Conservation (phyloP, 1,140 invertebrate genomes). For the Heliconius hermathena region DNA sequence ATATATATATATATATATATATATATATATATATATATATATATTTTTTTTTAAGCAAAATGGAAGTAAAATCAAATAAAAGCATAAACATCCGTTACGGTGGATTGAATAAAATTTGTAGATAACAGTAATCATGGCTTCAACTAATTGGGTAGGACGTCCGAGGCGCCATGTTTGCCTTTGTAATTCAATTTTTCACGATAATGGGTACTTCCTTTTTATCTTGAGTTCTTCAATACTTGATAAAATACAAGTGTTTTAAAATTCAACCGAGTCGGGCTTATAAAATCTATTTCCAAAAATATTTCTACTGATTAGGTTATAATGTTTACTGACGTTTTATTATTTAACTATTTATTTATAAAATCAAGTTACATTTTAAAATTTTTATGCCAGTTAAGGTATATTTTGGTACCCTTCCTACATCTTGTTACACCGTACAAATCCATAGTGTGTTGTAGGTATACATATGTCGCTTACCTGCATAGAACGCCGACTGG, state of each 20-base stretch:
- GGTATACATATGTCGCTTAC: slow-evolving; percentile 57
- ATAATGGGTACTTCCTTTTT: slow-evolving; percentile 34
- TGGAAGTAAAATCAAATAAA: neutral
- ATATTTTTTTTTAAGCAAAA: neutral
- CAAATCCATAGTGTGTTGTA: neutral
- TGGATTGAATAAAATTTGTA: neutral
- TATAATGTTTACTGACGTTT: neutral
- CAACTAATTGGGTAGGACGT: slow-evolving; percentile 29
- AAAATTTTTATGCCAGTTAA: neutral
- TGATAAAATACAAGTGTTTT: slow-evolving; percentile 4
- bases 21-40: too few species aligned
- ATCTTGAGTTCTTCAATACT: slow-evolving; percentile 17
- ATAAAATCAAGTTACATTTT: neutral
- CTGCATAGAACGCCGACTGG: slow-evolving; percentile 90
- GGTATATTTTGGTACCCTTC: neutral
- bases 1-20: too few species aligned
- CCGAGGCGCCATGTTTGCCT: slow-evolving; percentile 28
- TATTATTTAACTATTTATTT: neutral
- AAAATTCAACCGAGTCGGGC: neutral
- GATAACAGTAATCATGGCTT: slow-evolving; percentile 14
- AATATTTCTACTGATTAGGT: neutral
- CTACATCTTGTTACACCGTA: too few species aligned
- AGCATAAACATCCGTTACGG: neutral
- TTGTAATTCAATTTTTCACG: slow-evolving; percentile 45
- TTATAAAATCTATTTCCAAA: neutral